Evolutionary conservation across 1,140 invertebrate species (phyloP).

Genomic region (Drosophila rufa): DNA sequence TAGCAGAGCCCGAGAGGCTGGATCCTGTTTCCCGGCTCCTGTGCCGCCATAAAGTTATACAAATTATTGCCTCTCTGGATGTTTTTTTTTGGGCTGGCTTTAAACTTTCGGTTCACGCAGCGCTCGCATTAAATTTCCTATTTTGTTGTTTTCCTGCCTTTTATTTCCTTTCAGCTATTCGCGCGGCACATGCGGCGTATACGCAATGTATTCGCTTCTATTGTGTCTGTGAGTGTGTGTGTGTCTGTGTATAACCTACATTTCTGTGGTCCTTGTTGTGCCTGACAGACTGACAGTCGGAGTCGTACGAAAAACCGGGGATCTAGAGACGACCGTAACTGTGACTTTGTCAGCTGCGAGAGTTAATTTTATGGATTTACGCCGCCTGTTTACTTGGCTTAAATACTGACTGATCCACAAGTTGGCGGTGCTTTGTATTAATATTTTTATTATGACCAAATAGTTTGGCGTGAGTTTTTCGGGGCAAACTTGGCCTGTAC

Average conservation of each 20-base stretch:
- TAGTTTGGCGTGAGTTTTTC: conserved; percentile 41
- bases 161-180: conserved; percentile 31
- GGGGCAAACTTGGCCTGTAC: conserved; percentile 9
- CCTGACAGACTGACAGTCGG: conserved; percentile 40
- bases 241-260: conserved; percentile 50
- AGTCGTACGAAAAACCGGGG: conserved; percentile 18
- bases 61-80: conserved; percentile 49
- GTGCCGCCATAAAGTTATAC: conserved; percentile 52
- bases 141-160: conserved; percentile 61
- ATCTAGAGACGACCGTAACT: conserved; percentile 16
- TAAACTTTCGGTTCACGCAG: conserved; percentile 60
- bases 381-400: conserved; percentile 58
- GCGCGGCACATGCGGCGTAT: conserved; percentile 60
- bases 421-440: conserved; percentile 57
- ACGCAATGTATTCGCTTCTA: conserved; percentile 49
- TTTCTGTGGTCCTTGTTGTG: conserved; percentile 56
- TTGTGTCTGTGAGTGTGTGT: conserved; percentile 27
- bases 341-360: conserved; percentile 38
- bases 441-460: conserved; percentile 62
- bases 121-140: conserved; percentile 56
- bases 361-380: conserved; percentile 61
- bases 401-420: conserved; percentile 64
- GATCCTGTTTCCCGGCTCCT: conserved; percentile 18
- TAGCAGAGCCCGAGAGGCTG: conserved; percentile 12
- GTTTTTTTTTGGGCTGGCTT: conserved; percentile 38